phyloP scores from a whole-genome alignment of 2,888 invertebrate genomes.

The Megastigmus dorsalis region DNA sequence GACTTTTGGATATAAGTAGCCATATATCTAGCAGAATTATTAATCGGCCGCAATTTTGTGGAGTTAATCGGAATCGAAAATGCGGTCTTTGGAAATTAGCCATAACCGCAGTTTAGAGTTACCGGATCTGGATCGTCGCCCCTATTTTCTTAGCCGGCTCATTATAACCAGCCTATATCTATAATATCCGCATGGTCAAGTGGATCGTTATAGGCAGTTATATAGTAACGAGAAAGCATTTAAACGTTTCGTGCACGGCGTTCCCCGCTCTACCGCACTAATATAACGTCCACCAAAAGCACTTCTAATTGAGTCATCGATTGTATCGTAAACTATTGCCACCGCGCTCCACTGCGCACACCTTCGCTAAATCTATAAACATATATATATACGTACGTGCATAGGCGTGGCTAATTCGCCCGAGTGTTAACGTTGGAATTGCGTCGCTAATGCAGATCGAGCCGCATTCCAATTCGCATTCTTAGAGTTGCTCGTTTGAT shows the following conservation, averaged over 20 bases:
- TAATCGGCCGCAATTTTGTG: neutral
- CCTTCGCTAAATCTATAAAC: neutral
- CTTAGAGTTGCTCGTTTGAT: too few species aligned
- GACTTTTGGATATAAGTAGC: too few species aligned
- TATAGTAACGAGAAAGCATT: conserved; percentile 25
- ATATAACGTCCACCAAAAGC: neutral
- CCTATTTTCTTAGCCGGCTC: conserved; percentile 33
- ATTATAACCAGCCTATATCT: conserved; percentile 37
- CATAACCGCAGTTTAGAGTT: neutral
- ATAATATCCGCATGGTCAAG: conserved; percentile 22
- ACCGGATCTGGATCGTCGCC: too few species aligned
- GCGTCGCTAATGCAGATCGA: too few species aligned
- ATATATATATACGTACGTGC: neutral
- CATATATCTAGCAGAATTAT: too few species aligned
- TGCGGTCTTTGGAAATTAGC: neutral
- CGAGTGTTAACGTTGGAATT: neutral
- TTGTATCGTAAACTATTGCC: too few species aligned
- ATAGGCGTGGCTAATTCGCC: neutral
- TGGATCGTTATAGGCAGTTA: too few species aligned
- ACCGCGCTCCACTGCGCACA: neutral
- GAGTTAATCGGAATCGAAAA: conserved; percentile 13
- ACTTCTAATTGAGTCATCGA: conserved; percentile 23
- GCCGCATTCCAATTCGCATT: too few species aligned
- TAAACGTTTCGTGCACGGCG: neutral
- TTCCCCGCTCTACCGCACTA: too few species aligned